Percentiles rank a stretch among this genome's conserved stretches.
These are phyloP conservation scores for Blennius ocellaris DNA, from an alignment of 2,113 vertebrate genomes.

Conservation along the genomic window DNA sequence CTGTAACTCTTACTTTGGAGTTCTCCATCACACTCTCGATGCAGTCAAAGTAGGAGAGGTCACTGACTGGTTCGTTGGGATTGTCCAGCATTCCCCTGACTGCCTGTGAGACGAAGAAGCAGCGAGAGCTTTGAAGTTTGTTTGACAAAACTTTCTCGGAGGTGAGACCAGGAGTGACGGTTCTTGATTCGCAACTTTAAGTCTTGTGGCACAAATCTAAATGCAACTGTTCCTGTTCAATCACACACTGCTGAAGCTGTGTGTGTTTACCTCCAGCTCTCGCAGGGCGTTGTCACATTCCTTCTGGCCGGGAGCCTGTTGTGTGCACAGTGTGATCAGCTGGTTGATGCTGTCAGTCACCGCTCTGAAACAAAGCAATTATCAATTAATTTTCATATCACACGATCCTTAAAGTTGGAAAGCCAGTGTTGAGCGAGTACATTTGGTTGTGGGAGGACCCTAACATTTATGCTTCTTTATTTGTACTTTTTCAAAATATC, in stretches of 20 bases:
- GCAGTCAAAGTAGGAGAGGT: constrained; percentile 98
- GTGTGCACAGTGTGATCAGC: constrained; percentile 96
- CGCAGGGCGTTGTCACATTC: constrained; percentile 98
- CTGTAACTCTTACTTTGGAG: constrained; percentile 89
- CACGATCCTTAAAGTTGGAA: not conserved
- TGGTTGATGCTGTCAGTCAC: constrained; percentile 99
- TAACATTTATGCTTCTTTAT: not conserved
- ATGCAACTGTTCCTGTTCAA: not conserved
- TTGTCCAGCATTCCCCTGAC: constrained; percentile 96
- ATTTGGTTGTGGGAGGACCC: not conserved
- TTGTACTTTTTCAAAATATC: not conserved
- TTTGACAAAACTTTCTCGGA: not conserved
- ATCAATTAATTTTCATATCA: not conserved
- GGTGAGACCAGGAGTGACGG: not conserved
- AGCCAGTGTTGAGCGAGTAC: not conserved
- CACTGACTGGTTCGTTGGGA: constrained; percentile 94
- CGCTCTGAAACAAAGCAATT: constrained; percentile 83
- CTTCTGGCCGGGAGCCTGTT: constrained; percentile 97
- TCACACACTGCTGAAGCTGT: not conserved
- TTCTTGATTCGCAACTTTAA: not conserved
- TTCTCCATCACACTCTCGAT: constrained; percentile 99
- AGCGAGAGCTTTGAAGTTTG: not conserved
- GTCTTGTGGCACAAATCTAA: no score
- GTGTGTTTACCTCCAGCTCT: constrained; percentile 91
- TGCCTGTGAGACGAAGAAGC: constrained; percentile 80